Evolutionary conservation across 1,140 invertebrate species (phyloP), one percentile per base, ranked within the genome.

Genomic region (Whitmania pigra): DNA sequence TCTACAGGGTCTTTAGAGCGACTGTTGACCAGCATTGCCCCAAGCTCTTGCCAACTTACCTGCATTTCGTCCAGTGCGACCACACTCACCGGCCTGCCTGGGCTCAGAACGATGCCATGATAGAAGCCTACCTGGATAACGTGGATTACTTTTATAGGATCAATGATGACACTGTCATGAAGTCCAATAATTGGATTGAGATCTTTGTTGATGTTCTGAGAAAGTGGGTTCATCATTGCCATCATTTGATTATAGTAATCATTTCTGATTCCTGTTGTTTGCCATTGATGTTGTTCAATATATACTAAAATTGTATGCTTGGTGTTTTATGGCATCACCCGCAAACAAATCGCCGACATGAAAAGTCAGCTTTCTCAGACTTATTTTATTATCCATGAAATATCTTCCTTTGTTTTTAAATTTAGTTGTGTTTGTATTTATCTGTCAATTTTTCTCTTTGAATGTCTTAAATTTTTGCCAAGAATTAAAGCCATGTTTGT

Each of bases 21-120:
- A 13, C n/a, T 2, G 53, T 53, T 0, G n/a, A 18, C 27, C 4
- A 0, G 15, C 73, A 66, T 15, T 74, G 73, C 68, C 60, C 71
- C 2, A 20, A 40, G 13, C 18, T 31, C 22, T 6, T 54, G 15
- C 27, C n/a, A 0, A 36, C 72, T n/a, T 7, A 17, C 22, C 43
- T 74, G 57, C 73, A 74, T 31, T 67, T 74, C 20, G 63, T 74
- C 6, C 73, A 69, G 40, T 74, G 73, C 73, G 66, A 29, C 40
- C 73, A 74, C 66, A 68, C 18, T 15, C 25, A 57, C 17, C 18
- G 53, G 11, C 73, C 73, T 18, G 66, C 70, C 20, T 74, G 73
- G 73, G 73, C 73, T 6, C 73, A 74, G 71, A 74, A 74, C 54
- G 73, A 74, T 29, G 73, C 73, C 71, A 72, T 71, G 70, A 54